Conservation (phyloP, 2,113 vertebrate genomes). For the Stictonetta naevosa region DNA sequence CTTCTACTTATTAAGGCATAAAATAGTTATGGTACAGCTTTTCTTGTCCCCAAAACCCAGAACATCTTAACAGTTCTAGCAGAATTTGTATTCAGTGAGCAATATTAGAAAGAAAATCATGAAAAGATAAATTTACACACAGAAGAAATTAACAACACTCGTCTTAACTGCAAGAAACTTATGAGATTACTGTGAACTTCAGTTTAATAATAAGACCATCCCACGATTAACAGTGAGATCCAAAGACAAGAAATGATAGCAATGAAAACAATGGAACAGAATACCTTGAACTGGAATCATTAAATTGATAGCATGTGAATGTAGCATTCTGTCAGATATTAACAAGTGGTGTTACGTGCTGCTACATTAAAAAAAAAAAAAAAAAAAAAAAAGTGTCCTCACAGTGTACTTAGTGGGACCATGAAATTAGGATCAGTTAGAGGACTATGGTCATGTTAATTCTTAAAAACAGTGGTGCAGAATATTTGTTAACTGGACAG, state of each 20-base stretch:
- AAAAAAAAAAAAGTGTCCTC: not conserved
- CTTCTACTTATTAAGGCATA: not conserved
- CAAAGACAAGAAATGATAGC: not conserved
- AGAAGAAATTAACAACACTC: not conserved
- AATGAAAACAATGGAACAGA: not conserved
- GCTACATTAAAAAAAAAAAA: not conserved
- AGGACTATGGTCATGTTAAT: not conserved
- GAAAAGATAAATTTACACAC: not conserved
- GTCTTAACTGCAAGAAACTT: not conserved
- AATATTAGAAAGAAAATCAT: not conserved
- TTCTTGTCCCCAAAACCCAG: not conserved
- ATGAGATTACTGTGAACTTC: not conserved
- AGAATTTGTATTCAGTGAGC: not conserved
- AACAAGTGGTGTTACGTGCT: not conserved
- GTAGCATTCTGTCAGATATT: not conserved
- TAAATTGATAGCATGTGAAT: not conserved
- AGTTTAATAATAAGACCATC: not conserved
- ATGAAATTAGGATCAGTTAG: not conserved
- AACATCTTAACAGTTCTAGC: not conserved
- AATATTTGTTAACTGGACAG: conserved; percentile 26
- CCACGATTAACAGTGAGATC: not conserved
- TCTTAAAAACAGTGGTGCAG: not conserved
- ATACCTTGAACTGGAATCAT: not conserved
- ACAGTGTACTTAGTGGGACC: not conserved
- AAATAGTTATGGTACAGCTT: not conserved